Evolutionary conservation across 2,113 vertebrate genomes (phyloP).

Genomic region (Vidua chalybeata): DNA sequence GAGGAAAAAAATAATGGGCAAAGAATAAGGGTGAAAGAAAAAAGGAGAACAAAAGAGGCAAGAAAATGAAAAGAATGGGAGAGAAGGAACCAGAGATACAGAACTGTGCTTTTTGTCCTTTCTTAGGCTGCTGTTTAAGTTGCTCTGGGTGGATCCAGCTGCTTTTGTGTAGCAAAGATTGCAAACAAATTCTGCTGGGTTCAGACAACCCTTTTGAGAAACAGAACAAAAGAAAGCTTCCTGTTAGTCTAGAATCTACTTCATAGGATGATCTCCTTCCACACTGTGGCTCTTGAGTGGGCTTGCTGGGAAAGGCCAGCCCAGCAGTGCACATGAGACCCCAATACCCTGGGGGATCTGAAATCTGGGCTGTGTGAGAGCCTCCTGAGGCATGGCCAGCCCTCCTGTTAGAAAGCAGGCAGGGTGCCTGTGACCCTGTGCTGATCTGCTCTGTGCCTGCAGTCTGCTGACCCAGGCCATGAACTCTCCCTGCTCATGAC

Average conservation of each 20-base stretch:
- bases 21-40: neutral
- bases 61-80: neutral
- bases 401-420: neutral
- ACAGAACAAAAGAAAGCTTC: neutral
- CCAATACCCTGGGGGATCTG: fast-evolving
- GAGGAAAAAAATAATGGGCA: neutral
- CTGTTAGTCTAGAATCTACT: neutral
- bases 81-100: neutral
- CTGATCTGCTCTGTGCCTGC: neutral
- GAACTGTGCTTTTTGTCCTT: neutral
- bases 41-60: neutral
- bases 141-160: neutral
- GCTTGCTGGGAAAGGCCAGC: neutral
- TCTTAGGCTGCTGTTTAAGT: neutral
- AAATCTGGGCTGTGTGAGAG: neutral
- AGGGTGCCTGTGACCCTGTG: neutral
- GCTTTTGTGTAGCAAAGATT: neutral
- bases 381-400: neutral
- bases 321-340: neutral
- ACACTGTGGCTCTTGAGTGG: neutral
- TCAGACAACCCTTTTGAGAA: neutral
- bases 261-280: neutral
- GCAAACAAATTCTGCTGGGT: neutral
- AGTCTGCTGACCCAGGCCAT: neutral
- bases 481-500: neutral